Conservation (phyloP, 35 echinoderm and acorn worm genomes). For the Apostichopus japonicus region DNA sequence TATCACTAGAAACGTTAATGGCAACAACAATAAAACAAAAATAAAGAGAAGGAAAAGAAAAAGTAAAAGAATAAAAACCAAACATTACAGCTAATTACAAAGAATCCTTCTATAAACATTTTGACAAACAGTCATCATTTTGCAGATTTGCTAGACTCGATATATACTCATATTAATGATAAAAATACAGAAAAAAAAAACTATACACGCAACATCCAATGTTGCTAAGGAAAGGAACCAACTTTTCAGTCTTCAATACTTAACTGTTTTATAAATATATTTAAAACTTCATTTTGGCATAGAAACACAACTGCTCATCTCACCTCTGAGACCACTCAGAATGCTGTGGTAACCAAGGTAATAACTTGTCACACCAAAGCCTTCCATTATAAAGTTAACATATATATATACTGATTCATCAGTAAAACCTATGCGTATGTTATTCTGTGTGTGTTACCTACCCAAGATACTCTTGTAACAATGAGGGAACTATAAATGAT, state of each 20-base stretch:
- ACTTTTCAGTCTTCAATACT: slow-evolving; percentile 22
- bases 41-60: background rate
- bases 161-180: slow-evolving; percentile 50
- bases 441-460: background rate
- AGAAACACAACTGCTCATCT: slow-evolving; percentile 1
- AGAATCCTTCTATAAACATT: background rate
- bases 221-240: slow-evolving; percentile 19
- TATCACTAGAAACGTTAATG: background rate
- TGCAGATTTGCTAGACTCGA: slow-evolving; percentile 40
- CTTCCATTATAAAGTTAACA: background rate
- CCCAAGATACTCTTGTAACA: no score
- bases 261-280: slow-evolving; percentile 36
- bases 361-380: background rate
- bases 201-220: slow-evolving; percentile 50
- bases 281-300: slow-evolving; percentile 31
- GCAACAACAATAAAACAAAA: background rate
- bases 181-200: slow-evolving; percentile 27
- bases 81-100: background rate
- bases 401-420: background rate
- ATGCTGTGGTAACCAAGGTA: background rate
- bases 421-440: background rate
- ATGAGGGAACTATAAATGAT: no score
- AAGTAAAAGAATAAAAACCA: background rate
- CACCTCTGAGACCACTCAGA: background rate
- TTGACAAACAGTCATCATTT: background rate